Percentiles rank a stretch among this genome's conserved stretches.
Evolutionary conservation across 2,888 invertebrate species (phyloP).

Genomic region (Leptinotarsa tumamoca): DNA sequence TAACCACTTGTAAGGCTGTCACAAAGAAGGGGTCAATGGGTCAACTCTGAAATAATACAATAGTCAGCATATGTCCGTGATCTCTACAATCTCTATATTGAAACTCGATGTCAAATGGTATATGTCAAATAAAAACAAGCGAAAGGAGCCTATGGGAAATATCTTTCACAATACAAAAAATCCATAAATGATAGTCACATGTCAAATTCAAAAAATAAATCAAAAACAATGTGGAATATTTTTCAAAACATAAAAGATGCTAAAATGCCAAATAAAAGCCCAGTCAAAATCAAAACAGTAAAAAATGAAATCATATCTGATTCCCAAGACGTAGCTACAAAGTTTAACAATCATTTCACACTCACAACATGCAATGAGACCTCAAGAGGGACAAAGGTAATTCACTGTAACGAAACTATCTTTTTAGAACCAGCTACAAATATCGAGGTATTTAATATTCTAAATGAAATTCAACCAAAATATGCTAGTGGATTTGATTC

Average conservation of each 20-base stretch:
- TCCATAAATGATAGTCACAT: not conserved
- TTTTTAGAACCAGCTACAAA: not conserved
- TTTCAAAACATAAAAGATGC: no score
- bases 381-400: not conserved
- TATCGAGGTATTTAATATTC: not conserved
- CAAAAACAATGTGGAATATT: no score
- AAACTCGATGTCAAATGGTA: not conserved
- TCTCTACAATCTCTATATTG: slow-evolving; percentile 5
- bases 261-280: no score
- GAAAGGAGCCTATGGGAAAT: not conserved
- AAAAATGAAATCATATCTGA: no score
- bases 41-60: slow-evolving; percentile 8
- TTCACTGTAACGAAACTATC: not conserved
- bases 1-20: not conserved
- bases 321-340: no score
- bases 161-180: not conserved
- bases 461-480: not conserved
- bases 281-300: no score
- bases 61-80: slow-evolving; percentile 1
- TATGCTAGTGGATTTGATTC: not conserved
- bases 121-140: not conserved
- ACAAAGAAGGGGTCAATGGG: not conserved
- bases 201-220: not conserved
- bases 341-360: no score
- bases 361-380: not conserved